phyloP scores from a whole-genome alignment of 2,888 invertebrate genomes.

The Ectropis crepuscularia region DNA sequence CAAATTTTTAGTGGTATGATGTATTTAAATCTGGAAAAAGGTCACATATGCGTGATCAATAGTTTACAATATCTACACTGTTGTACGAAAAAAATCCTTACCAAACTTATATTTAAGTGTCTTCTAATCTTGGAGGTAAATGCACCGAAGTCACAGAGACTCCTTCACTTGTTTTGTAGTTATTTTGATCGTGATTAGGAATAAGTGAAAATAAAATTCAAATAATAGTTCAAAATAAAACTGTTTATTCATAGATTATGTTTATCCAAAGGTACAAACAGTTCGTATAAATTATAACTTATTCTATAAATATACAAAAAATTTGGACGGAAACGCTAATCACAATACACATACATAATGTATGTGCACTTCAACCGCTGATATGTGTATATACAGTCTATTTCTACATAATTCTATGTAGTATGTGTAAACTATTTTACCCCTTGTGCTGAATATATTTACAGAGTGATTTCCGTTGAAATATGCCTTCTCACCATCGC shows the following conservation, averaged over 20 bases:
- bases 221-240: conserved; percentile 12
- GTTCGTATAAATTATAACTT: conserved; percentile 63
- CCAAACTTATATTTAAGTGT: too few species aligned
- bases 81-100: too few species aligned
- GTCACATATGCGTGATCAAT: too few species aligned
- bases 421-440: conserved; percentile 38
- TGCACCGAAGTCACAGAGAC: too few species aligned
- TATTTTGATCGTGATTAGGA: too few species aligned
- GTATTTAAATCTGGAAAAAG: too few species aligned
- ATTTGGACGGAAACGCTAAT: conserved; percentile 68
- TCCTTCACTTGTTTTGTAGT: too few species aligned
- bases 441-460: conserved; percentile 33
- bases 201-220: conserved; percentile 17
- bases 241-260: conserved; percentile 38
- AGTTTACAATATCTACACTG: too few species aligned
- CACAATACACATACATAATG: conserved; percentile 78
- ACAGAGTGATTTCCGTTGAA: conserved; percentile 4
- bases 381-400: conserved; percentile 38
- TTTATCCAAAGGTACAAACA: conserved; percentile 64
- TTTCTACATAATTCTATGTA: conserved; percentile 72
- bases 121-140: too few species aligned
- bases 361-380: conserved; percentile 63
- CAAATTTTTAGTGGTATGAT: too few species aligned
- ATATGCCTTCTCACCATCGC: not conserved
- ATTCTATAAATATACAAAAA: conserved; percentile 50